Evolutionary conservation across 2,797 vertebrate genomes (phyloP), one percentile per base, ranked within the genome.

Genomic region (Odontamblyopus rebecca): DNA sequence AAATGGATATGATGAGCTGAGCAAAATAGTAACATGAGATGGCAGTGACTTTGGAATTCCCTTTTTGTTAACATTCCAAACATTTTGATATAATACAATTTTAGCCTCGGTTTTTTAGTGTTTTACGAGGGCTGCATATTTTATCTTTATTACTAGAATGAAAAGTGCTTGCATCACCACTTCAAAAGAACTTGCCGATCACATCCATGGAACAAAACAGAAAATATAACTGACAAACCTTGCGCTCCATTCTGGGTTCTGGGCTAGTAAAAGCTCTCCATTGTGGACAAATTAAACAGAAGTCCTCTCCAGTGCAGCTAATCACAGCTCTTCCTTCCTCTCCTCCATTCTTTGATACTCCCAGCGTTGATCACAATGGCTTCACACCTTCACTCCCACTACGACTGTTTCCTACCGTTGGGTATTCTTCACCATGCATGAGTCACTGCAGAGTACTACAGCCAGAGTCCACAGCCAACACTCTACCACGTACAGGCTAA

Each of bases 401-500:
- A 19, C 26, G 60, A 23, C 35, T 67, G 51, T 38, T 60, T 76
- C 50, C 56, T 67, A 67, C 13, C 59, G 61, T 61, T 62, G 53
- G n/a, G 11, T 38, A 63, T n/a, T 6, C 65, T 67, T 67, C 26
- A 12, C 13, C 63, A 67, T 60, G 35, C 67, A 61, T 35, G 16
- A 67, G 35, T 61, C 56, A 69, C 53, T 66, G 32, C 56, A 70
- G 72, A 53, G 1, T 15, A 51, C 18, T 6, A 57, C 59, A 35
- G 71, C 68, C 53, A 57, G 65, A 19, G 23, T 48, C 26, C 3
- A 85, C 62, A 69, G 70, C 63, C 70, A 76, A 38, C 35, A 61
- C 79, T 81, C 73, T 79, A 68, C 85, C 80, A 56, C 62, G 62
- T 79, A 26, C 63, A 66, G 61, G 83, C 85, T 82, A 89, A 91